These are phyloP conservation scores for Harpalus rufipes DNA, from an alignment of 2,888 invertebrate species.

Conservation along the genomic window DNA sequence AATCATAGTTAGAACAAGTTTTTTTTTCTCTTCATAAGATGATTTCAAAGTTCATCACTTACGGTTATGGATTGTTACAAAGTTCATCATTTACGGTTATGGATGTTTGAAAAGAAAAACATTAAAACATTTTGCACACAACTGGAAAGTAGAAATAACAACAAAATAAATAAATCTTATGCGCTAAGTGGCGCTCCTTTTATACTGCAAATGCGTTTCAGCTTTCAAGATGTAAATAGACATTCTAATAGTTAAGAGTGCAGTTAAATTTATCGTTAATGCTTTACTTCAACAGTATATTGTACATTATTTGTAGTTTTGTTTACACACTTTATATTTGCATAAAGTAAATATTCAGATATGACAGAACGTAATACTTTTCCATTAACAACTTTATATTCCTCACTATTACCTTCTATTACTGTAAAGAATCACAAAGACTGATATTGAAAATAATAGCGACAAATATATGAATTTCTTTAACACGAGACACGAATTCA, in stretches of 20 bases:
- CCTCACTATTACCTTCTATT: constrained; percentile 1
- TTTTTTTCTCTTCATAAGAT: background rate
- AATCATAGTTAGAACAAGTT: background rate
- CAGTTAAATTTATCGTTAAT: constrained; percentile 42
- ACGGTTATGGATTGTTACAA: background rate
- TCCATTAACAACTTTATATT: constrained; percentile 36
- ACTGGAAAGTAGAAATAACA: constrained; percentile 8
- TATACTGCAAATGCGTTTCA: constrained; percentile 5
- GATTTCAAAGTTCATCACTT: background rate
- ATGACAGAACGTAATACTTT: background rate
- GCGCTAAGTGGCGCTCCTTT: constrained; percentile 2
- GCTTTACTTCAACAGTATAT: constrained; percentile 3
- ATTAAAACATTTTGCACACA: background rate
- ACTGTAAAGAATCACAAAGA: constrained; percentile 7
- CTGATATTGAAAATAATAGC: too few species aligned
- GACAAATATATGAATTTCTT: too few species aligned
- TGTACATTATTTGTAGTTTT: constrained; percentile 31
- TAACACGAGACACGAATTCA: too few species aligned
- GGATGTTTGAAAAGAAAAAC: background rate
- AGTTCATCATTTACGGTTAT: background rate
- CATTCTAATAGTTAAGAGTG: constrained; percentile 16
- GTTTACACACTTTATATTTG: constrained; percentile 29
- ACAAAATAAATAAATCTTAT: constrained; percentile 12
- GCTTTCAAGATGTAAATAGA: background rate
- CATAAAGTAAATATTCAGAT: constrained; percentile 18